Evolutionary conservation across 2,797 vertebrate genomes (phyloP).

Genomic region (Balearica regulorum): DNA sequence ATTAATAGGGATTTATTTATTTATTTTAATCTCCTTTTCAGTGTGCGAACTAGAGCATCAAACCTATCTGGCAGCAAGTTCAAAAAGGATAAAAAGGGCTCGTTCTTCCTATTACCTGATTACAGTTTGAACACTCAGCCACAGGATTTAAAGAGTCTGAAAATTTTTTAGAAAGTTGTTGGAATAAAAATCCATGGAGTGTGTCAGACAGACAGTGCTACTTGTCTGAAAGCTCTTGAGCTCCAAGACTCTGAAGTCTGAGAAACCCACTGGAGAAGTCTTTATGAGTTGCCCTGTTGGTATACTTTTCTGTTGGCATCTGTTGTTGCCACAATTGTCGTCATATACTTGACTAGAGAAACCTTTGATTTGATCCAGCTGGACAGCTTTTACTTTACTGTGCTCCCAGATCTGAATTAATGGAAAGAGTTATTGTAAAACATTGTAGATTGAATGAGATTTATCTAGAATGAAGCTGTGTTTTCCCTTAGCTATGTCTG

Average conservation of each 20-base stretch:
- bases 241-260: background rate
- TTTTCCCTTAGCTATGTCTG: conserved; percentile 19
- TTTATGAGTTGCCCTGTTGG: background rate
- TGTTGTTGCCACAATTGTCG: background rate
- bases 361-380: background rate
- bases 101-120: background rate
- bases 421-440: conserved; percentile 9
- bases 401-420: conserved; percentile 1
- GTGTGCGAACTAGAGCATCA: background rate
- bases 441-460: background rate
- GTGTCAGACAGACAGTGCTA: background rate
- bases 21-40: background rate
- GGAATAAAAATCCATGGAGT: background rate
- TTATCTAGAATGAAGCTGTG: background rate
- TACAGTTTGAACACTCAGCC: background rate
- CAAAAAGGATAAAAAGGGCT: background rate
- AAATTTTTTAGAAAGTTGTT: background rate
- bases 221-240: background rate
- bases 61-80: background rate
- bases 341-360: background rate
- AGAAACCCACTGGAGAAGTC: background rate
- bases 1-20: background rate
- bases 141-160: background rate
- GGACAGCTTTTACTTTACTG: background rate
- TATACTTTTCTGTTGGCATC: background rate